Evolutionary conservation across 35 echinoderm and acorn worm genomes (phyloP).

Genomic region (Apostichopus parvimensis): DNA sequence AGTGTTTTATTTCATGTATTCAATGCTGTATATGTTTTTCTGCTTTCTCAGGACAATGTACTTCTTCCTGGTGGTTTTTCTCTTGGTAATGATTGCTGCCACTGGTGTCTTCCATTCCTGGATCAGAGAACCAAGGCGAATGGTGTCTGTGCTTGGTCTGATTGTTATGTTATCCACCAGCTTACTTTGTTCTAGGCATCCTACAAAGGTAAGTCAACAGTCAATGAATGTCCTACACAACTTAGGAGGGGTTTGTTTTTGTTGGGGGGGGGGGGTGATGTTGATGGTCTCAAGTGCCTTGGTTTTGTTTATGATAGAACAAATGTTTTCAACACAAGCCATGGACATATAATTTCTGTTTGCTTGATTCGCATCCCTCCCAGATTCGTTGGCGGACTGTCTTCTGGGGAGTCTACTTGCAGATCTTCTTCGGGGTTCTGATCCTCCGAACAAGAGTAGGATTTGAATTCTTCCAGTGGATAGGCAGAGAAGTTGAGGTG

Average conservation of each 20-base stretch:
- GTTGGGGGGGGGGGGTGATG: no score
- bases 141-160: conserved; percentile 80
- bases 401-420: conserved; percentile 91
- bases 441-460: conserved; percentile 83
- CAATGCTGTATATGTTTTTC: no score
- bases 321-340: background rate
- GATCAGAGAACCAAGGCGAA: conserved; percentile 64
- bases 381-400: conserved; percentile 93
- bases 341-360: background rate
- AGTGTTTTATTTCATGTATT: background rate
- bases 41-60: conserved; percentile 69
- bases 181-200: background rate
- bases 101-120: conserved; percentile 79
- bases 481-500: conserved; percentile 72
- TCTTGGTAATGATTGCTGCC: conserved; percentile 59
- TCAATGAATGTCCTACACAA: no score
- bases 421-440: conserved; percentile 84
- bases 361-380: background rate
- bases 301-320: background rate
- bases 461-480: conserved; percentile 75
- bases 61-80: conserved; percentile 19
- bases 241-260: no score
- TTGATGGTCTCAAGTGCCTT: background rate
- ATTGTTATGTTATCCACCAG: conserved; percentile 69
- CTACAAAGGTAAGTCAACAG: background rate